Conservation (phyloP, 2,888 invertebrate species). For the Drosophila neotestacea region DNA sequence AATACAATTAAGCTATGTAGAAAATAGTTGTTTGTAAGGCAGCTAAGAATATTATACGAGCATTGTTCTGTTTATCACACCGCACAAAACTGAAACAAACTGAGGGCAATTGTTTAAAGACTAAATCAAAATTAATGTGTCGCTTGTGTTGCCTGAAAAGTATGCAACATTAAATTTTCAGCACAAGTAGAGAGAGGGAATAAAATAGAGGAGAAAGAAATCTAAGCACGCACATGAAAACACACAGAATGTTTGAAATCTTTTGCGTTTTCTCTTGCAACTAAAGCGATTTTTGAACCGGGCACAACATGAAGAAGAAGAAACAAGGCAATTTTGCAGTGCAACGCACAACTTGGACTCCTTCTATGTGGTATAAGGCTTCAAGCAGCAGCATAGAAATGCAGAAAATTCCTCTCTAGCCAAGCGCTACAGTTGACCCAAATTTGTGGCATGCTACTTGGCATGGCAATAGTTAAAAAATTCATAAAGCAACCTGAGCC, state of each 20-base stretch:
- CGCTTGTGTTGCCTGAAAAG: constrained; percentile 42
- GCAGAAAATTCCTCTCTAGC: constrained; percentile 45
- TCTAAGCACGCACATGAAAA: constrained; percentile 27
- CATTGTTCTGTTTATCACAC: constrained; percentile 4
- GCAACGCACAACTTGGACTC: constrained; percentile 34
- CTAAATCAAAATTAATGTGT: constrained; percentile 54
- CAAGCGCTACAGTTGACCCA: constrained; percentile 62
- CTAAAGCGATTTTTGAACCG: constrained; percentile 63
- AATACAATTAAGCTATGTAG: constrained; percentile 24
- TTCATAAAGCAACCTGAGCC: constrained; percentile 57
- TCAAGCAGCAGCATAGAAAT: constrained; percentile 5
- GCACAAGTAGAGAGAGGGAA: neutral
- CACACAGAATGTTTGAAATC: constrained; percentile 44
- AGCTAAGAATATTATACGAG: constrained; percentile 19
- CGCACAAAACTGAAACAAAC: constrained; percentile 35
- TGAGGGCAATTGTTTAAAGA: constrained; percentile 40
- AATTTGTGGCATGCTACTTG: constrained; percentile 72
- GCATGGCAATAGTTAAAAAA: constrained; percentile 62
- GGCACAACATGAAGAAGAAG: constrained; percentile 8
- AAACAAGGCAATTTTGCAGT: constrained; percentile 69
- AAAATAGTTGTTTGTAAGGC: constrained; percentile 1
- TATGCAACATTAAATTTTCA: constrained; percentile 55
- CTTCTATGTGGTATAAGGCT: constrained; percentile 3
- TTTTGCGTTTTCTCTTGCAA: constrained; percentile 60
- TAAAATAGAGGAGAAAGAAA: neutral